Percentiles rank a stretch among this genome's conserved stretches.
Evolutionary conservation across 1,140 invertebrate species (phyloP).

Genomic region (Drosophila tristis): DNA sequence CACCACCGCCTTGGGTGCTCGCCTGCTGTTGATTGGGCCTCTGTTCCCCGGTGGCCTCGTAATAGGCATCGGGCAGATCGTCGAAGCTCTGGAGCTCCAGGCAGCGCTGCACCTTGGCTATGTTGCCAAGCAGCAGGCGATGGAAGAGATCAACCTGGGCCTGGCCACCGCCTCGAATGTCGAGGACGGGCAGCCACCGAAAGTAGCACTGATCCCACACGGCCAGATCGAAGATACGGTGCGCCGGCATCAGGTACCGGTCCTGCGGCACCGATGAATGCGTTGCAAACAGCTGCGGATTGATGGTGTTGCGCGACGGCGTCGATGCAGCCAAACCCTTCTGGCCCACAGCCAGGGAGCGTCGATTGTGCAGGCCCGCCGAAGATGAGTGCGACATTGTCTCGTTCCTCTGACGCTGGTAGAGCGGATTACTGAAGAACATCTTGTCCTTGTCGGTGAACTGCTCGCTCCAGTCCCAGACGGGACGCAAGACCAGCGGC

Average conservation of each 20-base stretch:
- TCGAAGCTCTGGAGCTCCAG: conserved; percentile 73
- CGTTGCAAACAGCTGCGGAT: conserved; percentile 79
- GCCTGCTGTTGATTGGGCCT: conserved; percentile 19
- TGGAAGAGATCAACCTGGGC: conserved; percentile 88
- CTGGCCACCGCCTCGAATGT: conserved; percentile 91
- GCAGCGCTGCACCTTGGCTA: conserved; percentile 85
- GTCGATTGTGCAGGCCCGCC: conserved; percentile 49
- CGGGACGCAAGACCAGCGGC: conserved; percentile 87
- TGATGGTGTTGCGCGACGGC: conserved; percentile 63
- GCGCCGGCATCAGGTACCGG: conserved; percentile 85
- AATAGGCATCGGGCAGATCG: conserved; percentile 75
- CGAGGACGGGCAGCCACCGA: conserved; percentile 92
- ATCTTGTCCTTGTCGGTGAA: conserved; percentile 91
- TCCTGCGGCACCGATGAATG: conserved; percentile 73
- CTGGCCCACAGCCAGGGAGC: conserved; percentile 54
- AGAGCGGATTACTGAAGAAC: conserved; percentile 92
- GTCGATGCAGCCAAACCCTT: conserved; percentile 15
- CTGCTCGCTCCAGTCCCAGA: conserved; percentile 94
- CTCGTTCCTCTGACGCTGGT: conserved; percentile 83
- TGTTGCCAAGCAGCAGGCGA: conserved; percentile 86
- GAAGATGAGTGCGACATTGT: conserved; percentile 22
- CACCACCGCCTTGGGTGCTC: conserved; percentile 1
- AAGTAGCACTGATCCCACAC: conserved; percentile 96
- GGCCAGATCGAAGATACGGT: conserved; percentile 87
- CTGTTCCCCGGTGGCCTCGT: conserved; percentile 52